These are phyloP conservation scores for Osmerus eperlanus DNA, from an alignment of 2,113 vertebrate species.

Conservation along the genomic window DNA sequence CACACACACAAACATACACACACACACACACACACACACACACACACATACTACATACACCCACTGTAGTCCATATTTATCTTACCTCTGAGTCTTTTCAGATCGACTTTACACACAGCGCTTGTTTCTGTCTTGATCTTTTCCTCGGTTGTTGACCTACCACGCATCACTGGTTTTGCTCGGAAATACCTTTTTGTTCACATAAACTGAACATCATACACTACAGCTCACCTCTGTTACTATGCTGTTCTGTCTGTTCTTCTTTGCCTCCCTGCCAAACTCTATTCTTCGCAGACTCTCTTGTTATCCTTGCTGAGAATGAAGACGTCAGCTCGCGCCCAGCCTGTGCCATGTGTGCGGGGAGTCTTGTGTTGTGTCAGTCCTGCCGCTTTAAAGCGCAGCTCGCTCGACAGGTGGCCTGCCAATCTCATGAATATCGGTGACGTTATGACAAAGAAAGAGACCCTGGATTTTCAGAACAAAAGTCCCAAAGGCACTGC, in stretches of 20 bases:
- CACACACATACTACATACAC: too few species aligned
- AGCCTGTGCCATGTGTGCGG: constrained; percentile 34
- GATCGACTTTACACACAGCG: neutral
- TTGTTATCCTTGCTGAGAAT: neutral
- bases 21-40: neutral
- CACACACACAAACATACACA: too few species aligned
- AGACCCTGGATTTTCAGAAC: constrained; percentile 66
- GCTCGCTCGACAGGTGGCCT: constrained; percentile 74
- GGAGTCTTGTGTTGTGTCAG: constrained; percentile 28
- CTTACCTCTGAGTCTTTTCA: neutral
- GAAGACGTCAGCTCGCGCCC: constrained; percentile 2
- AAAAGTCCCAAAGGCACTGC: constrained; percentile 64
- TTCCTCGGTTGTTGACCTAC: neutral
- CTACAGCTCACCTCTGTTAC: constrained; percentile 46
- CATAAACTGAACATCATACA: constrained; percentile 47
- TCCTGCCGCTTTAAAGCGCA: constrained; percentile 67
- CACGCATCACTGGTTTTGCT: neutral
- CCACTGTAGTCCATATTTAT: neutral
- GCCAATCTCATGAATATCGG: constrained; percentile 70
- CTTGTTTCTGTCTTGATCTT: neutral
- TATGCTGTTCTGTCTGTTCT: constrained; percentile 8
- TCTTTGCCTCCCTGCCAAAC: constrained; percentile 49
- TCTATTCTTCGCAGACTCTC: constrained; percentile 26
- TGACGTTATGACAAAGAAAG: constrained; percentile 74
- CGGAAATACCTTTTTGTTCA: constrained; percentile 1